Evolutionary conservation across 2,113 vertebrate species (phyloP).

Genomic region (Rhombomys opimus): DNA sequence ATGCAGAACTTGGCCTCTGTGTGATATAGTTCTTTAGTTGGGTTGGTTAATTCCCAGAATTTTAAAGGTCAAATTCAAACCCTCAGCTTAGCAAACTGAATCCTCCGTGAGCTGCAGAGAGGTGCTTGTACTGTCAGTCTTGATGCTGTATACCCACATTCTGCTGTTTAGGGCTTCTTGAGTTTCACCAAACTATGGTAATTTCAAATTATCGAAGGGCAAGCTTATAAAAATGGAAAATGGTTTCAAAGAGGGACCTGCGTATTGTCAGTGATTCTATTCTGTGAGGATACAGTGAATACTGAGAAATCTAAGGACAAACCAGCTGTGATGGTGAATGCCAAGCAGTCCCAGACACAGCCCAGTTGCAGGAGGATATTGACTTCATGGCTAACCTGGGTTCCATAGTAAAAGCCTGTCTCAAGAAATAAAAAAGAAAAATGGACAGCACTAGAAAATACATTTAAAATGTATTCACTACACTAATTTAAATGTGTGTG

Average conservation of each 20-base stretch:
- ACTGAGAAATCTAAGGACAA: background rate
- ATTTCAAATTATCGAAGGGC: background rate
- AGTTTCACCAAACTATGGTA: background rate
- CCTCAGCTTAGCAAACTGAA: background rate
- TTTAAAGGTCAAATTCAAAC: slow-evolving; percentile 43
- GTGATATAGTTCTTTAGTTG: background rate
- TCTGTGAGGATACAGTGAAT: background rate
- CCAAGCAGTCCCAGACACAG: too few relatives aligned
- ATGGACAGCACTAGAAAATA: background rate
- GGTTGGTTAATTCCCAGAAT: background rate
- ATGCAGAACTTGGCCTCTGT: background rate
- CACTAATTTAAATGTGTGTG: background rate
- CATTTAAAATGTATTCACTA: background rate
- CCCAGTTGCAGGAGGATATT: background rate
- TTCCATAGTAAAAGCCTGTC: background rate
- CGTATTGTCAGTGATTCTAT: background rate
- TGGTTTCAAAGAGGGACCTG: background rate
- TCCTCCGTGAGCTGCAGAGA: background rate
- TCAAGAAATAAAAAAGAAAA: background rate
- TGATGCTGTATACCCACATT: background rate
- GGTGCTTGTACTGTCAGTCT: background rate
- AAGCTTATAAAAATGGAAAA: background rate
- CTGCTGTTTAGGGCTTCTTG: background rate
- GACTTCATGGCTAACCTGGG: background rate
- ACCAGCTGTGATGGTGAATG: background rate